Percentiles rank a stretch among this genome's conserved stretches.
Evolutionary conservation across 2,797 vertebrate species (phyloP).

Genomic region (Passerculus sandwichensis): DNA sequence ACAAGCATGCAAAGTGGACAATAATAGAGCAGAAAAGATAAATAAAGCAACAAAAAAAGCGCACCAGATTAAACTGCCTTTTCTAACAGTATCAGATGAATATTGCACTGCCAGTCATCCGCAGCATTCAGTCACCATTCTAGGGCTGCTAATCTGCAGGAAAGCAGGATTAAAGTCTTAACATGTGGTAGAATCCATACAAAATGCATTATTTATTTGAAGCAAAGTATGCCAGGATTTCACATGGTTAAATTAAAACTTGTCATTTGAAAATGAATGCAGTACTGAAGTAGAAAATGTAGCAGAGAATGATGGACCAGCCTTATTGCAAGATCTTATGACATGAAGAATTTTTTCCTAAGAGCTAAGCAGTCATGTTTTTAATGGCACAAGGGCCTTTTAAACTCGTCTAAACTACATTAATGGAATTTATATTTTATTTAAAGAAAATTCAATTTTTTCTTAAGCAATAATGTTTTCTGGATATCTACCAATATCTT

Average conservation of each 20-base stretch:
- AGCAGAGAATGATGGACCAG: not conserved
- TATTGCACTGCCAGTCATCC: not conserved
- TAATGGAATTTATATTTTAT: not conserved
- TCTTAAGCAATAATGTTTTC: not conserved
- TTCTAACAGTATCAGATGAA: not conserved
- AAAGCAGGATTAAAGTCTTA: conserved; percentile 12
- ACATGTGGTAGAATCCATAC: not conserved
- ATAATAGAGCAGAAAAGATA: not conserved
- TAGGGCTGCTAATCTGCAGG: not conserved
- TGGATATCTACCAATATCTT: not conserved
- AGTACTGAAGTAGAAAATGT: not conserved
- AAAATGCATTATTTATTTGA: not conserved
- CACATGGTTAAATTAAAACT: not conserved
- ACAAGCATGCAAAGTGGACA: not conserved
- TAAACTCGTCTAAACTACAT: not conserved
- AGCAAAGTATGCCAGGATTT: not conserved
- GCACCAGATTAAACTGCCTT: not conserved
- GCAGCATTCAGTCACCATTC: not conserved
- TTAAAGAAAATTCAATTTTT: not conserved
- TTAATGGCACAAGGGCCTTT: not conserved
- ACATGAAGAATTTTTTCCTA: not conserved
- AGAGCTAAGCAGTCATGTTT: not conserved
- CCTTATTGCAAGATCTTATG: not conserved
- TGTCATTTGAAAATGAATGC: not conserved
- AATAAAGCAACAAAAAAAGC: not conserved